Evolutionary conservation across 1,140 invertebrate genomes (phyloP).

Genomic region (Lanistes nyassanus): DNA sequence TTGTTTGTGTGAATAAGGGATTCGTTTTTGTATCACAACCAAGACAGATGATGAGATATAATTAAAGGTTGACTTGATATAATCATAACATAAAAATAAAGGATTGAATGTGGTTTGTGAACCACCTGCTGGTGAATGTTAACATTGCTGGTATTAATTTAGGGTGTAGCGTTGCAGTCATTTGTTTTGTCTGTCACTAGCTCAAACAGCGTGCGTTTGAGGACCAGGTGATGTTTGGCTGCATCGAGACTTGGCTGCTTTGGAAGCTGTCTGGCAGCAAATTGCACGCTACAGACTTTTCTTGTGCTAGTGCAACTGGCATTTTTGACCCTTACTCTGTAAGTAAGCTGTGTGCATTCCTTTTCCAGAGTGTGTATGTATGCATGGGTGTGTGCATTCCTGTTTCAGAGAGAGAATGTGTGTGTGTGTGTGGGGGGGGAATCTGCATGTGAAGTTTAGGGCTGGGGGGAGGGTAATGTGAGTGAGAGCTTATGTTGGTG

Average conservation of each 20-base stretch:
- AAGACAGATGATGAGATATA: too few relatives aligned
- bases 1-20: not conserved
- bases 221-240: conserved; percentile 84
- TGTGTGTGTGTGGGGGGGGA: conserved; percentile 1
- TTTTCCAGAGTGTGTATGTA: not conserved
- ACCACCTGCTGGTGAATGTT: too few relatives aligned
- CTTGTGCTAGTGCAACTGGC: conserved; percentile 89
- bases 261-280: conserved; percentile 79
- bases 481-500: too few relatives aligned
- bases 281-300: conserved; percentile 85
- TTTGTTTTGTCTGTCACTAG: conserved; percentile 37
- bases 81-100: not conserved
- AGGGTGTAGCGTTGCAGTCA: not conserved
- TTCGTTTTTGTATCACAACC: not conserved
- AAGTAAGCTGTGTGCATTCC: conserved; percentile 20
- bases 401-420: too few relatives aligned
- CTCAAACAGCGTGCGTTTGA: conserved; percentile 54
- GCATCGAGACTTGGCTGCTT: conserved; percentile 92
- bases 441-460: too few relatives aligned
- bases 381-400: conserved; percentile 7
- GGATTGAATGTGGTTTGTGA: not conserved
- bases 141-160: not conserved
- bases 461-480: too few relatives aligned
- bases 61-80: not conserved
- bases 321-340: conserved; percentile 91